Base-by-base conservation (phyloP, 2,113 vertebrate species). In the Melanerpes formicivorus region DNA sequence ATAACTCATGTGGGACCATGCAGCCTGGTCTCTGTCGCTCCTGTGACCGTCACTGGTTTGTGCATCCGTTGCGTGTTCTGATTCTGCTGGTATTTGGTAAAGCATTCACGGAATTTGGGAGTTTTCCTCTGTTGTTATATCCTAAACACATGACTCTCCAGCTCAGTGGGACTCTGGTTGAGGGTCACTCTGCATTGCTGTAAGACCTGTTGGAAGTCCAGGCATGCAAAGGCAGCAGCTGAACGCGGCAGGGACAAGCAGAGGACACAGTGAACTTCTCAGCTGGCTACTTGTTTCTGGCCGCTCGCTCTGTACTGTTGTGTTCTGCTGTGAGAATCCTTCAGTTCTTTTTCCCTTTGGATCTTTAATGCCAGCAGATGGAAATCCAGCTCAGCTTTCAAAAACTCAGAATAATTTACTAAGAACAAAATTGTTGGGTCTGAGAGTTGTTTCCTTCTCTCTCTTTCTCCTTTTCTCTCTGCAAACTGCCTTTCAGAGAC, bases 381-480 rank as follows among this genome's bases (percentile, higher is more conserved):
- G 96, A 92, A 89, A 79, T 88, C 77, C 91, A 77, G 87, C 90
- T 88, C 95, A 83, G 83, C 94, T 97, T 97, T 97, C 94, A 94
- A 91, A 96, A 96, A 91, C 93, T 92, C 93, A 97, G 97, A 97
- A 98, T 98, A 96, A 98, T 97, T 97, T 96, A 97, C 96, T 96
- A 95, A 95, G 94, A 95, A 97, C 96, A 96, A 97, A 97, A 98
- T 97, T 97, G 96, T 97, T 95, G 89, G 96, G 91, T 95, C 95
- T 93, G 89, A 95, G 95, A 95, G 96, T 85, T 46, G 46, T 80
- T 95, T 90, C 93, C 91, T 91, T 96, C 91, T 93, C 67, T 87
- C 77, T 93, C 87, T 72, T 78, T 90, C 66, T 92, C 80, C 77
- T 93, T 95, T 96, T 96, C 89, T 96, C 84, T 93, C 75, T 93